Percentiles rank a stretch among this genome's conserved stretches.
Conservation (phyloP, 2,113 vertebrate genomes). For the Syngnathus scovelli region DNA sequence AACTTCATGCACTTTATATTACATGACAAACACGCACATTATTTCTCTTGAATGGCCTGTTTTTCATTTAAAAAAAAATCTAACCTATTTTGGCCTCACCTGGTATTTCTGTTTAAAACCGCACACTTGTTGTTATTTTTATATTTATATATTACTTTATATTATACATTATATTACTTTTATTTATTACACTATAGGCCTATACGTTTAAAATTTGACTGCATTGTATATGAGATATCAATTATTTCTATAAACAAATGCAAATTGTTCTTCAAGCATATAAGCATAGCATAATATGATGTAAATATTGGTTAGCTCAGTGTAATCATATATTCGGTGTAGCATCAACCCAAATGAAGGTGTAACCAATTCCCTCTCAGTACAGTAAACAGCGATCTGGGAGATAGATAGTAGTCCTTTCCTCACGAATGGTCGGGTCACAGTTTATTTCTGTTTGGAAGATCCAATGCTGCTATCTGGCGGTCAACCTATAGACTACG, state of each 20-base stretch:
- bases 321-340: not conserved
- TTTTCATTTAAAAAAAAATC: not conserved
- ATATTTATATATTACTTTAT: not conserved
- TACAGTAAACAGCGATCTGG: not conserved
- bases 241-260: no score
- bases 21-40: not conserved
- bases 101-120: not conserved
- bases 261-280: not conserved
- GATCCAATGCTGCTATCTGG: not conserved
- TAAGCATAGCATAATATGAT: not conserved
- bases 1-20: not conserved
- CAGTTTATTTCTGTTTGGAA: not conserved
- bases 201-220: not conserved
- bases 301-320: not conserved
- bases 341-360: not conserved
- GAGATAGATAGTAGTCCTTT: not conserved
- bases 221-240: no score
- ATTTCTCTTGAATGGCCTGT: not conserved
- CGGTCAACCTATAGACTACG: not conserved
- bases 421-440: not conserved
- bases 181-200: no score
- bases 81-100: not conserved
- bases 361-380: not conserved
- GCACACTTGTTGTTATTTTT: not conserved
- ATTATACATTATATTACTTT: no score